Conservation (phyloP, 2,888 invertebrate species). For the Enchytraeus crypticus region DNA sequence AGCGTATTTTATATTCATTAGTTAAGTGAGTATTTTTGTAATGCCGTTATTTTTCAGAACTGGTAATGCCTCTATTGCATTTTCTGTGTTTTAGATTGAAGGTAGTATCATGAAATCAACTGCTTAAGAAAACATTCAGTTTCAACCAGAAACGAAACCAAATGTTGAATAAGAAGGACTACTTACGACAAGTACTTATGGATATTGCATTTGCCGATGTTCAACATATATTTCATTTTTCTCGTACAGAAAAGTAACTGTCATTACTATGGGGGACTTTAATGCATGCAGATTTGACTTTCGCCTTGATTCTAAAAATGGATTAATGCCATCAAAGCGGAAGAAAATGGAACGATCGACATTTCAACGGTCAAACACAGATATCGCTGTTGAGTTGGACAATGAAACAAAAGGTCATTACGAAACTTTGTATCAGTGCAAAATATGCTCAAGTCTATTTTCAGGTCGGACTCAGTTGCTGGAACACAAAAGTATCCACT, state of each 20-base stretch:
- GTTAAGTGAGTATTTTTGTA: too few relatives aligned
- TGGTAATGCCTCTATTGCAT: too few relatives aligned
- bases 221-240: background rate
- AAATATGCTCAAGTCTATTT: conserved; percentile 23
- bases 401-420: too few relatives aligned
- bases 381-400: too few relatives aligned
- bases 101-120: too few relatives aligned
- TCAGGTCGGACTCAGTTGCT: conserved; percentile 21
- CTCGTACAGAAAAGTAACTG: background rate
- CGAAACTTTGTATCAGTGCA: conserved; percentile 28
- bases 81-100: too few relatives aligned
- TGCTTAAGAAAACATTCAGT: too few relatives aligned
- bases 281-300: conserved; percentile 30
- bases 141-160: too few relatives aligned
- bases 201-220: background rate
- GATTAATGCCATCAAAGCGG: conserved; percentile 27
- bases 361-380: too few relatives aligned
- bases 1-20: too few relatives aligned
- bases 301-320: conserved; percentile 27
- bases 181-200: background rate
- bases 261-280: conserved; percentile 21
- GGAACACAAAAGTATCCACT: conserved; percentile 23
- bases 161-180: background rate
- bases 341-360: conserved; percentile 9
- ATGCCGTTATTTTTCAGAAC: too few relatives aligned